Percentiles rank a stretch among this genome's conserved stretches.
Evolutionary conservation across 2,113 vertebrate genomes (phyloP).

Genomic region (Xiphophorus couchianus): DNA sequence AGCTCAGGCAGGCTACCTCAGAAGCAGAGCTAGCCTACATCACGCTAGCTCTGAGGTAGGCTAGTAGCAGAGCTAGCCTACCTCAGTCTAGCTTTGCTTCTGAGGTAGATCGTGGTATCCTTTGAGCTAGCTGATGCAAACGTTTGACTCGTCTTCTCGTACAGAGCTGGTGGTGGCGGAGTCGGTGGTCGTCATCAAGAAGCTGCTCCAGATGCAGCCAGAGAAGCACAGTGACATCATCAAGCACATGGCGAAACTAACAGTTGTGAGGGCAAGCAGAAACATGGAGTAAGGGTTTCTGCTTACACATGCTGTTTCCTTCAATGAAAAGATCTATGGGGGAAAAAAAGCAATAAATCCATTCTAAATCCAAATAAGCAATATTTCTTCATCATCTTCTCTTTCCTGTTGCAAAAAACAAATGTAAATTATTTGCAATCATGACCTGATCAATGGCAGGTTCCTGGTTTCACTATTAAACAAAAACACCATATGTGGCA

Average conservation of each 20-base stretch:
- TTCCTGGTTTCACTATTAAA: not conserved
- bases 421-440: not conserved
- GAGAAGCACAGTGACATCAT: no score
- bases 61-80: no score
- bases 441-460: not conserved
- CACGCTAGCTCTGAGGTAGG: no score
- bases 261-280: not conserved
- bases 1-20: no score
- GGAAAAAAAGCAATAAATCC: not conserved
- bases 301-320: not conserved
- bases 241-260: no score
- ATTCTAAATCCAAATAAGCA: not conserved
- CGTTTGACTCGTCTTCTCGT: no score
- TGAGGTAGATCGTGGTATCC: no score
- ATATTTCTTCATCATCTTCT: not conserved
- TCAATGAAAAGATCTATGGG: not conserved
- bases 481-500: slow-evolving; percentile 7
- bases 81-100: no score
- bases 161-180: no score
- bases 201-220: no score
- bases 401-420: not conserved
- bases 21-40: not conserved
- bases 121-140: not conserved
- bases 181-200: no score
- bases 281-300: not conserved